These are phyloP conservation scores for Tapirus indicus DNA, from an alignment of 2,797 vertebrate genomes.

Conservation along the genomic window DNA sequence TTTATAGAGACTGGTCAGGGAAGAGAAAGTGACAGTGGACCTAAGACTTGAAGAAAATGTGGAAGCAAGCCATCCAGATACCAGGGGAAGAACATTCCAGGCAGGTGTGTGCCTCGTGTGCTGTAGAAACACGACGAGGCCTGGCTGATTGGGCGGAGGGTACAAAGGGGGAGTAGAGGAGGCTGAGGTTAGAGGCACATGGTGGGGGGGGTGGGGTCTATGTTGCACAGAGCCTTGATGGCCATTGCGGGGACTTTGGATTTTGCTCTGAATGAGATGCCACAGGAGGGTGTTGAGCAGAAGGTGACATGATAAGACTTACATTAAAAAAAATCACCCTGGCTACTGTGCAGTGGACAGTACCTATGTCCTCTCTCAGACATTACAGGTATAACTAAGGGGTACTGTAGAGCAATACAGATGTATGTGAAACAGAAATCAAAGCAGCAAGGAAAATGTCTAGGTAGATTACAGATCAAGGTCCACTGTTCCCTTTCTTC, in stretches of 20 bases:
- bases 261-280: background rate
- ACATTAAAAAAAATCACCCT: background rate
- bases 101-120: background rate
- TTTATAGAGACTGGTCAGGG: background rate
- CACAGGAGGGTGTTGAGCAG: background rate
- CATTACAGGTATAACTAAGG: too few relatives aligned
- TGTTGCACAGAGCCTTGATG: background rate
- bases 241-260: background rate
- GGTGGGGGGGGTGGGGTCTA: rapidly evolving
- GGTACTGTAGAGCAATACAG: background rate
- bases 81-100: background rate
- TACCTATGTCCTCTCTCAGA: too few relatives aligned
- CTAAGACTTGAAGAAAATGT: background rate
- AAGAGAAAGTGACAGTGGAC: background rate
- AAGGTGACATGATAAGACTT: background rate
- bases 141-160: background rate
- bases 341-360: background rate
- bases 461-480: background rate
- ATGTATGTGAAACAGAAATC: background rate
- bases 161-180: background rate
- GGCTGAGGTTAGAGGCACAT: background rate
- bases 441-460: background rate
- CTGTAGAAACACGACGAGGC: background rate
- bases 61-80: background rate
- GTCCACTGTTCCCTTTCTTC: background rate